phyloP scores from a whole-genome alignment of 1,140 invertebrate species.

The Drosophila baimaii region DNA sequence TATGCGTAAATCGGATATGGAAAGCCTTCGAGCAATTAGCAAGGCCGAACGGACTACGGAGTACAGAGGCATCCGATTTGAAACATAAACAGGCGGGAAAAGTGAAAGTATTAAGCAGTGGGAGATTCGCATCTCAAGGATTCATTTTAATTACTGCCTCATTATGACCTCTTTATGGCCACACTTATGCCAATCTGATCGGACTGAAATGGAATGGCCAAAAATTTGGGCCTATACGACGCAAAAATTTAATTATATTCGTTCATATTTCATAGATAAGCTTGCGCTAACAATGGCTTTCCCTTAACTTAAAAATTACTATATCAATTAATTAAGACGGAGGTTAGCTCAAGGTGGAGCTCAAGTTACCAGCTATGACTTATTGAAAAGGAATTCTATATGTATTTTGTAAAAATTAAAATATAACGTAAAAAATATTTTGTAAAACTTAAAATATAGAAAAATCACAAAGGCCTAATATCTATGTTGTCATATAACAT shows the following conservation, averaged over 20 bases:
- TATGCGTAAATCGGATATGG: conserved; percentile 47
- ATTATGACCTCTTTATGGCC: background rate
- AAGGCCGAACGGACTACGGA: conserved; percentile 3
- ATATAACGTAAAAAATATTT: too few species aligned
- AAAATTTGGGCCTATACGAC: too few species aligned
- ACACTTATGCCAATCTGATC: background rate
- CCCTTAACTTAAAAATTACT: background rate
- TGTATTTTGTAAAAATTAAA: too few species aligned
- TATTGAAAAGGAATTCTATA: background rate
- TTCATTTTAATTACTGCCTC: background rate
- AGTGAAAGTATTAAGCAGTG: background rate
- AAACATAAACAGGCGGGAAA: background rate
- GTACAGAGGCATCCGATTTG: background rate
- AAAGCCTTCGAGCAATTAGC: conserved; percentile 55
- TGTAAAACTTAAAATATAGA: too few species aligned
- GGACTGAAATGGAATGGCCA: background rate
- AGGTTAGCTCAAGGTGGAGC: background rate
- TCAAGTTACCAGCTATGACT: background rate
- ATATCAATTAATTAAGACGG: background rate
- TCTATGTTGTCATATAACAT: background rate
- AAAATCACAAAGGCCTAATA: too few species aligned
- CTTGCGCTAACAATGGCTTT: too few species aligned
- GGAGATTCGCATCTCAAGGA: background rate
- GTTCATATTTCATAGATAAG: background rate
- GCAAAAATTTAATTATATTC: background rate